Percentiles rank a stretch among this genome's conserved stretches.
phyloP scores from a whole-genome alignment of 2,888 invertebrate species.

The Ethmia dodecea region DNA sequence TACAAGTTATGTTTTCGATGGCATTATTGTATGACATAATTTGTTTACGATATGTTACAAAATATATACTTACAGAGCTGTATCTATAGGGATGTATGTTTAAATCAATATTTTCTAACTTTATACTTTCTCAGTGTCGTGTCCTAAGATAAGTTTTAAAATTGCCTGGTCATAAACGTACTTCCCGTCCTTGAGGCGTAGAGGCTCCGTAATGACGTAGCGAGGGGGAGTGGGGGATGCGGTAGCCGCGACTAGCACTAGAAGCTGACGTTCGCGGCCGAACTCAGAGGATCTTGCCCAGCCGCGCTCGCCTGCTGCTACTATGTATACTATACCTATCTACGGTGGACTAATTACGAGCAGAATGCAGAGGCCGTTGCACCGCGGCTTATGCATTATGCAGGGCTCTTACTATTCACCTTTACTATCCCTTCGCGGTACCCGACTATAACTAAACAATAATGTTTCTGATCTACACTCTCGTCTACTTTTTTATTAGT shows the following conservation, averaged over 20 bases:
- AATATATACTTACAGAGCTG: no score
- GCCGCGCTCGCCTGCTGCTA: slow-evolving; percentile 4
- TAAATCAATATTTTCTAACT: no score
- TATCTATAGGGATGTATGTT: no score
- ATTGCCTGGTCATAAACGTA: slow-evolving; percentile 9
- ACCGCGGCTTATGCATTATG: slow-evolving; percentile 46
- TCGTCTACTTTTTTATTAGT: no score
- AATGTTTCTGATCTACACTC: no score
- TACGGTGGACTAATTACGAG: slow-evolving; percentile 46
- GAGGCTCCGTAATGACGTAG: slow-evolving; percentile 6
- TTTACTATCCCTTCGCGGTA: slow-evolving; percentile 19
- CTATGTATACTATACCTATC: slow-evolving; percentile 2
- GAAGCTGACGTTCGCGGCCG: slow-evolving; percentile 10
- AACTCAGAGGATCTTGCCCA: slow-evolving; percentile 5
- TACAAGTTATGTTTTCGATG: no score
- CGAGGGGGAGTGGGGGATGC: slow-evolving; percentile 3
- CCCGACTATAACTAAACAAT: no score
- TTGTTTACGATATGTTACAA: no score
- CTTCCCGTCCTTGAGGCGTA: slow-evolving; percentile 7
- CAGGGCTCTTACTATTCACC: slow-evolving; percentile 21
- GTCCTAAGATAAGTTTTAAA: no score
- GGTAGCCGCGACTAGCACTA: slow-evolving; percentile 2
- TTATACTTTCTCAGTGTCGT: no score
- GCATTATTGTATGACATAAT: no score
- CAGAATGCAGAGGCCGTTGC: slow-evolving; percentile 53